phyloP scores from a whole-genome alignment of 1,140 invertebrate species.

The Zaprionus lachaisei region DNA sequence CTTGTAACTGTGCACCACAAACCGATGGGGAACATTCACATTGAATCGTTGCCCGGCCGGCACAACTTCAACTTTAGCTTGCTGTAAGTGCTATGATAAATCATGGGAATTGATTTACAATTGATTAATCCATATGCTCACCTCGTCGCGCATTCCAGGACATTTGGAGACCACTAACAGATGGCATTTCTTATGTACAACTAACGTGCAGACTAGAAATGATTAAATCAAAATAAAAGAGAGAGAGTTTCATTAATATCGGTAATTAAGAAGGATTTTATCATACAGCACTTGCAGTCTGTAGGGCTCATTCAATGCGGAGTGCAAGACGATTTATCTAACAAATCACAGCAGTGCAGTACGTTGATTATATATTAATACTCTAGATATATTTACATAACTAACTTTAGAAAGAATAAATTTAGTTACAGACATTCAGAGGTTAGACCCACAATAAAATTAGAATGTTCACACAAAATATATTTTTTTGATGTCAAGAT shows the following conservation, averaged over 20 bases:
- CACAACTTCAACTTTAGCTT: slow-evolving; percentile 84
- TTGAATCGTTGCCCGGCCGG: slow-evolving; percentile 93
- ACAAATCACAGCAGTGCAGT: slow-evolving; percentile 36
- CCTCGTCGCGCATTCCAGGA: slow-evolving; percentile 97
- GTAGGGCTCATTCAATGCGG: slow-evolving; percentile 10
- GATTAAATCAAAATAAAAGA: slow-evolving; percentile 46
- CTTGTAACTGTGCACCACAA: slow-evolving; percentile 97
- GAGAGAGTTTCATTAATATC: slow-evolving; percentile 32
- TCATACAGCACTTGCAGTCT: slow-evolving; percentile 8
- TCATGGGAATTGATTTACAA: neutral
- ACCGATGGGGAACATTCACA: slow-evolving; percentile 99
- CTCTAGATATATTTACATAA: slow-evolving; percentile 39
- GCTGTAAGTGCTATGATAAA: slow-evolving; percentile 48
- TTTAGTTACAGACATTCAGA: slow-evolving; percentile 37
- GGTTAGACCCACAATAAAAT: slow-evolving; percentile 47
- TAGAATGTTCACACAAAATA: slow-evolving; percentile 29
- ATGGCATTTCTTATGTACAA: slow-evolving; percentile 99
- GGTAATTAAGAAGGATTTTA: neutral
- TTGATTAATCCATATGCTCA: slow-evolving; percentile 79
- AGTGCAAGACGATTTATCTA: slow-evolving; percentile 26
- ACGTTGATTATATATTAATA: slow-evolving; percentile 19
- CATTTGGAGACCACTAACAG: slow-evolving; percentile 96
- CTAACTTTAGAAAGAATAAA: slow-evolving; percentile 34
- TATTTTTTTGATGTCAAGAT: neutral
- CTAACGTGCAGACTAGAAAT: slow-evolving; percentile 96